These are phyloP conservation scores for Pseudopipra pipra DNA, from an alignment of 2,113 vertebrate genomes.

Conservation along the genomic window DNA sequence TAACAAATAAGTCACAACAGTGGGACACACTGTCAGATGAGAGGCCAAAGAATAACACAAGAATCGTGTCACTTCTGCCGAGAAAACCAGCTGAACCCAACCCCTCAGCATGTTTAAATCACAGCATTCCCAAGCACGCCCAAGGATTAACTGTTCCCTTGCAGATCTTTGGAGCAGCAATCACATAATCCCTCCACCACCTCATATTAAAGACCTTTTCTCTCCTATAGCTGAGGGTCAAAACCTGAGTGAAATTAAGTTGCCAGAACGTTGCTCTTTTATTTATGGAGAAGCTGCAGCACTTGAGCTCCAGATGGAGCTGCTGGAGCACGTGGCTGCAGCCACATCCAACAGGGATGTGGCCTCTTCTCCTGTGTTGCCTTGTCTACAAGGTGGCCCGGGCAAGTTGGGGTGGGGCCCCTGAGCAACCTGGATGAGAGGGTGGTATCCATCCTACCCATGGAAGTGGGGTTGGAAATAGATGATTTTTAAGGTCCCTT, in stretches of 20 bases:
- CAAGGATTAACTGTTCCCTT: not conserved
- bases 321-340: not conserved
- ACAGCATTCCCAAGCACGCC: not conserved
- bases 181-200: not conserved
- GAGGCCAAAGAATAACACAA: not conserved
- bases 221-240: not conserved
- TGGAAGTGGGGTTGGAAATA: not conserved
- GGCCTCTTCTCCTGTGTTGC: not conserved
- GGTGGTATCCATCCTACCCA: not conserved
- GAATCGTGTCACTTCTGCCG: rapidly evolving
- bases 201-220: not conserved
- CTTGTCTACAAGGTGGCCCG: not conserved
- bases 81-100: not conserved
- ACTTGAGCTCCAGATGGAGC: not conserved
- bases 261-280: not conserved
- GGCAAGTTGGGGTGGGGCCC: no score
- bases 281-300: not conserved
- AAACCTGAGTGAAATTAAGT: not conserved
- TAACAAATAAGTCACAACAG: not conserved
- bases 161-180: not conserved
- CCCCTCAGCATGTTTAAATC: not conserved
- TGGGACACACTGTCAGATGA: not conserved
- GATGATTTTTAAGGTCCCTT: not conserved
- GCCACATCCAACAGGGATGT: not conserved
- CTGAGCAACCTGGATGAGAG: not conserved